Evolutionary conservation across 2,888 invertebrate genomes (phyloP).

Genomic region (Tiliacea aurago): DNA sequence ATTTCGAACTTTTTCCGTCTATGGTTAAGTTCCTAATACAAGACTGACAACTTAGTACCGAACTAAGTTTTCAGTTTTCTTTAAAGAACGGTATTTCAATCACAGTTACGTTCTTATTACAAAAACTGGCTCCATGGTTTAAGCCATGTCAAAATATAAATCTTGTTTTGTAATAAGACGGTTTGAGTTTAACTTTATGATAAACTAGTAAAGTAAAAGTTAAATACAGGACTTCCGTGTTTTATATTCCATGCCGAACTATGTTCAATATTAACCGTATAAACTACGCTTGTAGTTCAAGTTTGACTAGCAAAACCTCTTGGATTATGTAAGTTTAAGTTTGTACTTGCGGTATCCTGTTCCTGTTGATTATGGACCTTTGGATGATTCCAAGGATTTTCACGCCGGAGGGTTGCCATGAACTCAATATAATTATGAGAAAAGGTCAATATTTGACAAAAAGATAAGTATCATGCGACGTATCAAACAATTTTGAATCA

Average conservation of each 20-base stretch:
- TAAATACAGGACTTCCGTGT: background rate
- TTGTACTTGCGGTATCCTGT: slow-evolving; percentile 6
- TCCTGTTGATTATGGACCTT: slow-evolving; percentile 3
- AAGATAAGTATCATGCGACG: background rate
- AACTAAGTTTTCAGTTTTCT: no score
- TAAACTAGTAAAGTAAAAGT: background rate
- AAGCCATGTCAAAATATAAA: no score
- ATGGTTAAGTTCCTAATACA: no score
- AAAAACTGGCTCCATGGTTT: no score
- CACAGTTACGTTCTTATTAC: no score
- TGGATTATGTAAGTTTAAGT: slow-evolving; percentile 5
- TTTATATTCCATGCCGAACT: background rate
- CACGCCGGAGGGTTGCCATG: background rate
- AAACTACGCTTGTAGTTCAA: background rate
- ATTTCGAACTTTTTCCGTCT: no score
- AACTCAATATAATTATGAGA: background rate
- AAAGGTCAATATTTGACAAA: background rate
- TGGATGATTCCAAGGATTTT: background rate
- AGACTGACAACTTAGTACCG: no score
- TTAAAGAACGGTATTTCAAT: no score
- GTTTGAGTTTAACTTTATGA: background rate
- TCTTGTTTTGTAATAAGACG: no score
- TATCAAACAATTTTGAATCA: background rate
- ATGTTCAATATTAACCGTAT: slow-evolving; percentile 14
- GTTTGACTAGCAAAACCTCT: slow-evolving; percentile 16